Evolutionary conservation across 2,888 invertebrate species (phyloP).

Genomic region (Pemphredon lugubris): DNA sequence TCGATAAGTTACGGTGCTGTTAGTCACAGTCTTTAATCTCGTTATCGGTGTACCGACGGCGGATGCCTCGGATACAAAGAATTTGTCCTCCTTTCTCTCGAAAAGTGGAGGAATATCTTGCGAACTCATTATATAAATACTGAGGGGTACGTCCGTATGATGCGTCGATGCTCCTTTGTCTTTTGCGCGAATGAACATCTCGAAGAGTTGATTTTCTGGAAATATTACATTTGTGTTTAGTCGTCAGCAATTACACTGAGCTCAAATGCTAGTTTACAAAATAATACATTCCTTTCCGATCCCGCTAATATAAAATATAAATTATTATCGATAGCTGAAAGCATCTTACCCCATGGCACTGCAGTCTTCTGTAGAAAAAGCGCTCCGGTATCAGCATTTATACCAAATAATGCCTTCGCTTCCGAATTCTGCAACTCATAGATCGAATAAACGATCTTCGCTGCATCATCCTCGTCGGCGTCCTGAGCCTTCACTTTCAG

Average conservation of each 20-base stretch:
- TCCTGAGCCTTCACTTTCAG: constrained; percentile 89
- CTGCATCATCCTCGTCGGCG: constrained; percentile 88
- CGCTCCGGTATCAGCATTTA: constrained; percentile 89
- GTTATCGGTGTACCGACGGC: constrained; percentile 87
- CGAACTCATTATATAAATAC: constrained; percentile 88
- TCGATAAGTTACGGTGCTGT: constrained; percentile 84
- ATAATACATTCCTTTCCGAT: too few relatives aligned
- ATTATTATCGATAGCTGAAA: background rate
- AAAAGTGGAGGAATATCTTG: constrained; percentile 88
- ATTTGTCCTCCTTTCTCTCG: constrained; percentile 88
- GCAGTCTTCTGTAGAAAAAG: constrained; percentile 86
- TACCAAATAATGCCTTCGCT: constrained; percentile 86
- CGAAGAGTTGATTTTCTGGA: constrained; percentile 89
- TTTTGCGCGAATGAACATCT: constrained; percentile 94
- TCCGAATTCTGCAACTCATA: constrained; percentile 86
- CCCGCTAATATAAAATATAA: background rate
- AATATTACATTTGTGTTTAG: too few relatives aligned
- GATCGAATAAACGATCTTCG: constrained; percentile 89
- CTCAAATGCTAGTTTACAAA: too few relatives aligned
- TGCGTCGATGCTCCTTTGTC: constrained; percentile 90
- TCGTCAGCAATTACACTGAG: too few relatives aligned
- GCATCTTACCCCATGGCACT: constrained; percentile 81
- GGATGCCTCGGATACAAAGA: constrained; percentile 91
- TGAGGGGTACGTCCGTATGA: constrained; percentile 91
- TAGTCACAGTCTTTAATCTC: constrained; percentile 85